A percentile compares a stretch with the other conserved stretches of the same genome.
These are phyloP conservation scores for Rhopalosiphum padi DNA, from an alignment of 1,140 invertebrate species.

Conservation along the genomic window DNA sequence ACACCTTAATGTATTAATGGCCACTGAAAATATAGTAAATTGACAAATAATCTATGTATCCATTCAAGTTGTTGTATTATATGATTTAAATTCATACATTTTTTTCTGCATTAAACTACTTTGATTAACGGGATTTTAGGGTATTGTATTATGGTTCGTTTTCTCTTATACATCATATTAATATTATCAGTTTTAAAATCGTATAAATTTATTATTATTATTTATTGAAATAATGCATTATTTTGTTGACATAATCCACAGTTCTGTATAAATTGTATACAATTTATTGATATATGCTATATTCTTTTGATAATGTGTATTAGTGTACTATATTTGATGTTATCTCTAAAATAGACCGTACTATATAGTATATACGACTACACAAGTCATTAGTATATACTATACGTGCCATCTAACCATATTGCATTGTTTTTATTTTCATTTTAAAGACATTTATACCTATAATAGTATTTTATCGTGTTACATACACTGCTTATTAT, in stretches of 20 bases:
- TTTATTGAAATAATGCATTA: background rate
- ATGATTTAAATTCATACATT: background rate
- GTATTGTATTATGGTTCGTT: background rate
- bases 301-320: background rate
- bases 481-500: background rate
- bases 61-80: background rate
- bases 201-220: background rate
- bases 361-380: background rate
- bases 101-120: background rate
- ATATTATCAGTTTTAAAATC: background rate
- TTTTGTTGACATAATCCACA: background rate
- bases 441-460: background rate
- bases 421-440: background rate
- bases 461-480: background rate
- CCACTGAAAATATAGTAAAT: background rate
- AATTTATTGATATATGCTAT: background rate
- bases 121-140: background rate
- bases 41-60: background rate
- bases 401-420: background rate
- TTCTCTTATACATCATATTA: background rate
- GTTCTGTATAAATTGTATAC: background rate
- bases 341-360: background rate
- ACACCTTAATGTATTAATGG: constrained; percentile 25
- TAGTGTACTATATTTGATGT: background rate
- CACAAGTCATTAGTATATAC: background rate